Conservation (phyloP, 2,797 vertebrate species). For the Bryconaethiops microstoma region DNA sequence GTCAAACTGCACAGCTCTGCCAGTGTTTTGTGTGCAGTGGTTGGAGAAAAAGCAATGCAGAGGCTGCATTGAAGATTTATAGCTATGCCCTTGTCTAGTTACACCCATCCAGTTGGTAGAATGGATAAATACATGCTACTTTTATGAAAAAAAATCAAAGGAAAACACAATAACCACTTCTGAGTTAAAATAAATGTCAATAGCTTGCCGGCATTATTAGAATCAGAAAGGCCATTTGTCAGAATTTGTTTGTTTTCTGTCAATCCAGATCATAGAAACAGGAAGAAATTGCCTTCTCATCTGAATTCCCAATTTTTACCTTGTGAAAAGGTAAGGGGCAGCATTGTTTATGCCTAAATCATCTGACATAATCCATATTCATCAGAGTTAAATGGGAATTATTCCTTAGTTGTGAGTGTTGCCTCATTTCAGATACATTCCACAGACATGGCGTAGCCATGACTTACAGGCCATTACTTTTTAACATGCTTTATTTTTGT, state of each 20-base stretch:
- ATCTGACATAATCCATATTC: constrained; percentile 41
- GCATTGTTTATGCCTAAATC: constrained; percentile 46
- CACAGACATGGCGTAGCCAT: constrained; percentile 19
- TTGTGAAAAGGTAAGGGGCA: constrained; percentile 12
- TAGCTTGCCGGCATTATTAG: constrained; percentile 31
- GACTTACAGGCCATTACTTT: constrained; percentile 44
- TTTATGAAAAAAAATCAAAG: constrained; percentile 27
- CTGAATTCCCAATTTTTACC: background rate
- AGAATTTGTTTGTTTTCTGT: constrained; percentile 20
- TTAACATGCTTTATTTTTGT: constrained; percentile 41
- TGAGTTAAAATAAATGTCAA: constrained; percentile 4
- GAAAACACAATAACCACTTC: constrained; percentile 38
- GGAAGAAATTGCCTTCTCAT: constrained; percentile 6
- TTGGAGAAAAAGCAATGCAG: constrained; percentile 26
- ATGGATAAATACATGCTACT: constrained; percentile 41
- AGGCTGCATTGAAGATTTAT: constrained; percentile 55
- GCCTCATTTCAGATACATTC: constrained; percentile 27
- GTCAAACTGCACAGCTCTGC: constrained; percentile 34
- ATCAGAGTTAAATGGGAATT: constrained; percentile 31
- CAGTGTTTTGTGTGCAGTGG: constrained; percentile 43
- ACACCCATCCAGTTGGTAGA: constrained; percentile 48
- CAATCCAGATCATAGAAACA: background rate
- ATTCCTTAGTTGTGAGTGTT: constrained; percentile 41
- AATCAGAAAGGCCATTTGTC: constrained; percentile 48
- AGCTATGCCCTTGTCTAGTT: constrained; percentile 34